Evolutionary conservation across 2,888 invertebrate species (phyloP), one percentile per base, ranked within the genome.

Genomic region (Caenorhabditis becei): DNA sequence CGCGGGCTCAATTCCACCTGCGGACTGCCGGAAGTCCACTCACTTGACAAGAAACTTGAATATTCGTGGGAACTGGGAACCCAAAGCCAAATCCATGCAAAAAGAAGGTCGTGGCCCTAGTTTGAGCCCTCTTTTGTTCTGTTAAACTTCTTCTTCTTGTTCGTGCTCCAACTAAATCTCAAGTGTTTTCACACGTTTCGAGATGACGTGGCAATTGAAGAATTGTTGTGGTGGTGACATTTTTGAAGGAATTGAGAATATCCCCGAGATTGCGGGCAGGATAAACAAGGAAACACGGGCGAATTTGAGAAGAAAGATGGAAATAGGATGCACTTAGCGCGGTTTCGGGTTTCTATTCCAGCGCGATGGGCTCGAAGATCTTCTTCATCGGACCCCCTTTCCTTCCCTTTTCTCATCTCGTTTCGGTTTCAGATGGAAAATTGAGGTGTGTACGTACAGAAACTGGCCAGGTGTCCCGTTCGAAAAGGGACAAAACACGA

Each of bases 301-400:
- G 10, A 14, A 5, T 7, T 11, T 7, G 32, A 32, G 32, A 18
- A 20, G 20, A 16, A 47, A 47, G 51, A 70, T 58, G 37, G 70
- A 70, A 70, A 70, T 70, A 47, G 70, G 70, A 70, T 61, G 70
- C 70, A 70, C 70, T 70, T 69, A 32, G 28, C 7, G 35, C 24
- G 32, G 59, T 58, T 47, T 70, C 70, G 41, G 24, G 41, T 61
- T 70, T 61, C 59, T 44, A 26, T 66, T 4, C 23, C 23, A 44
- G 20, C 66, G 7, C 16, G 3, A 4, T 16, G 44, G 4, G 67
- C 44, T 67, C 66, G 54, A 41, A 66, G 54, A 66, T 54, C 66
- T 66, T 23, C 11, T 47, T 47, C 47, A 2, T n/a, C 2, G 14
- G 8, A 11, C 41, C 41, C 41, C 41, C 41, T 11, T 11, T 32